Percentiles rank a stretch among this genome's conserved stretches.
Evolutionary conservation across 35 echinoderm and acorn worm species (phyloP).

Genomic region (Chiridota heheva): DNA sequence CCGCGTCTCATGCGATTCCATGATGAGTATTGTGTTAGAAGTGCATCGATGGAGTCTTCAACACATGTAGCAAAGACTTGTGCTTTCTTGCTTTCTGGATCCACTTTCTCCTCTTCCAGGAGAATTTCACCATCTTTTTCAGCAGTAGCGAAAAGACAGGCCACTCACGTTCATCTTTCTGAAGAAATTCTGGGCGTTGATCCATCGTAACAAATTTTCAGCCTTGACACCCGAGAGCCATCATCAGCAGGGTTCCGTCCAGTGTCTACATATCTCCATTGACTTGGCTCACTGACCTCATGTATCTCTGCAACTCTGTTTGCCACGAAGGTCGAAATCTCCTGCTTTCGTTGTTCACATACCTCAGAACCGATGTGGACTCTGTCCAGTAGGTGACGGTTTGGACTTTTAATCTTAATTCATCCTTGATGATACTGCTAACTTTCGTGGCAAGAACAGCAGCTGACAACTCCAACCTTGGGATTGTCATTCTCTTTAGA

Average conservation of each 20-base stretch:
- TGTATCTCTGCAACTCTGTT: conserved; percentile 42
- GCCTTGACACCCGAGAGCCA: not conserved
- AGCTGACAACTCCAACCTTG: conserved; percentile 54
- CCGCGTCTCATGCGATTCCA: conserved; percentile 1
- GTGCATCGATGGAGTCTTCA: not conserved
- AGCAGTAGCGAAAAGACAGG: not conserved
- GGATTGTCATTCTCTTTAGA: conserved; percentile 38
- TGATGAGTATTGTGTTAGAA: not conserved
- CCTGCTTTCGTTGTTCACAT: conserved; percentile 41
- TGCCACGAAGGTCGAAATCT: conserved; percentile 52
- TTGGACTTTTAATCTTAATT: conserved; percentile 12
- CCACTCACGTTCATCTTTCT: conserved; percentile 3
- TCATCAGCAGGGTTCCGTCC: conserved; percentile 27
- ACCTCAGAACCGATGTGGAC: conserved; percentile 37
- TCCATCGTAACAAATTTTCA: too few species aligned
- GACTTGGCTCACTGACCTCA: not conserved
- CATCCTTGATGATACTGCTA: conserved; percentile 4
- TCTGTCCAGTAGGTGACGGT: conserved; percentile 43
- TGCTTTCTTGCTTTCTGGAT: too few species aligned
- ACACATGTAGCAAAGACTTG: conserved; percentile 1
- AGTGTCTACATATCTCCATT: conserved; percentile 53
- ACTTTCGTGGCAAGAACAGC: conserved; percentile 25
- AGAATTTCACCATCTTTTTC: too few species aligned
- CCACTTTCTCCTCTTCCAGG: too few species aligned
- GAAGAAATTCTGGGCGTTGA: too few species aligned